Base-by-base conservation (phyloP, 2,888 invertebrate genomes). In the Epirrhoe alternata region DNA sequence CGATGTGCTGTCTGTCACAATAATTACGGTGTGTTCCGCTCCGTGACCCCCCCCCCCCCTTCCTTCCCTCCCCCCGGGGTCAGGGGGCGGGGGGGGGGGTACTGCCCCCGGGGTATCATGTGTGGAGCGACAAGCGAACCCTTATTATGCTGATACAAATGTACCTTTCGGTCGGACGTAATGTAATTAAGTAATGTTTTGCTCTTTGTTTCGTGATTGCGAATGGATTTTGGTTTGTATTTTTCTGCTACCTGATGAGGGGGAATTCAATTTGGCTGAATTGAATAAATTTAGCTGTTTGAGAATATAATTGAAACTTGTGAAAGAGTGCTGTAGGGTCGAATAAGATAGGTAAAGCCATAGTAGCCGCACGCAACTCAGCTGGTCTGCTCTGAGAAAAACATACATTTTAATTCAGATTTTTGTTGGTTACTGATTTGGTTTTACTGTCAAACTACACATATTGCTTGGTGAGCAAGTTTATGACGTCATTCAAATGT, bases 11-110 rank as follows among this genome's bases (percentile, higher is more conserved):
- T n/a, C 67, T 66, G 70, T 68, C 68, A 64, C 63, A 63, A 66
- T 70, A 65, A 68, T 68, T 70, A 70, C 68, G 47, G 58, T 31
- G 64, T 50, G 59, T 58, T 67, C 63, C 63, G 65, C 58, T 61
- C 54, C 54, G 45, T 62, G 54, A 30, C 57, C 60, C 52, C 42
- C 51, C 33, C 53, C 53, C 17, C 31, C 6, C 5, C 33, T 16
- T 54, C 8, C 33, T 47, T 16, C 30, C 14, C 54, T 14, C 47
- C n/a, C 6, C 31, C 24, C 35, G 42, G 5, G 6, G 42, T n/a
- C 33, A 16, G 30, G 33, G 6, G 54, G 4, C 5, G 6, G 16
- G 47, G 42, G n/a, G 38, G 24, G 24, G 33, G 6, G 47, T 33
- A n/a, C 49, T 17, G 52, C 45, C 45, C 50, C 35, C 38, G 14